Percentiles rank a stretch among this genome's conserved stretches.
Evolutionary conservation across 2,797 vertebrate species (phyloP).

Genomic region (Arremon aurantiirostris): DNA sequence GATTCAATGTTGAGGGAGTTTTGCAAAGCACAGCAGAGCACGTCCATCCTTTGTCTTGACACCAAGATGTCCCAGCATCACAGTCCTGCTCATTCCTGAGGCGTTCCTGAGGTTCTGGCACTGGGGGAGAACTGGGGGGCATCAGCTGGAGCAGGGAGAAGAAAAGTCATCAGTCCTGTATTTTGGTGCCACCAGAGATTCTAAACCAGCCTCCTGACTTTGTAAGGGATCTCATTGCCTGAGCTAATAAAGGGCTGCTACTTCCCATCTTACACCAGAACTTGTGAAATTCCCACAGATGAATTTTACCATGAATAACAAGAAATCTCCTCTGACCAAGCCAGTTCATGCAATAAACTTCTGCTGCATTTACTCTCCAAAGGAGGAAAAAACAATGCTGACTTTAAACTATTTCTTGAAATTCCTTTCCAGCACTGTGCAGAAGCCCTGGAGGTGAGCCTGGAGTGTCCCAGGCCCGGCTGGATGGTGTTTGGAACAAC

Average conservation of each 20-base stretch:
- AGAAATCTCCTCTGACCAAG: neutral
- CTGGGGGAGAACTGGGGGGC: too few species aligned
- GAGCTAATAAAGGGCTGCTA: neutral
- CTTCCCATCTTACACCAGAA: neutral
- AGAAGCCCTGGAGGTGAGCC: neutral
- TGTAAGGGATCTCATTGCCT: neutral
- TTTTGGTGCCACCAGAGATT: neutral
- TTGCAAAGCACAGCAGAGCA: neutral
- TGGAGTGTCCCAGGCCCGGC: too few species aligned
- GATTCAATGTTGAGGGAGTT: fast-evolving
- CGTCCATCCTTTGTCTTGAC: fast-evolving
- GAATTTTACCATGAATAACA: neutral
- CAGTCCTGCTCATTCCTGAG: fast-evolving
- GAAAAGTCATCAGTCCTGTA: neutral
- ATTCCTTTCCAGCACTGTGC: neutral
- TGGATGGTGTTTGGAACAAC: neutral
- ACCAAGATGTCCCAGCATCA: fast-evolving
- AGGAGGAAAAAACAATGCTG: neutral
- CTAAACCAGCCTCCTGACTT: neutral
- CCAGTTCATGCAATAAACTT: neutral
- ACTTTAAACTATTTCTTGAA: neutral
- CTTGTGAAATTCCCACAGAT: neutral
- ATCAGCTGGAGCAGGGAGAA: neutral
- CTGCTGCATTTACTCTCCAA: neutral
- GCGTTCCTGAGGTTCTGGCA: too few species aligned